Conservation (phyloP, 2,113 vertebrate species). For the Typhlomys cinereus region DNA sequence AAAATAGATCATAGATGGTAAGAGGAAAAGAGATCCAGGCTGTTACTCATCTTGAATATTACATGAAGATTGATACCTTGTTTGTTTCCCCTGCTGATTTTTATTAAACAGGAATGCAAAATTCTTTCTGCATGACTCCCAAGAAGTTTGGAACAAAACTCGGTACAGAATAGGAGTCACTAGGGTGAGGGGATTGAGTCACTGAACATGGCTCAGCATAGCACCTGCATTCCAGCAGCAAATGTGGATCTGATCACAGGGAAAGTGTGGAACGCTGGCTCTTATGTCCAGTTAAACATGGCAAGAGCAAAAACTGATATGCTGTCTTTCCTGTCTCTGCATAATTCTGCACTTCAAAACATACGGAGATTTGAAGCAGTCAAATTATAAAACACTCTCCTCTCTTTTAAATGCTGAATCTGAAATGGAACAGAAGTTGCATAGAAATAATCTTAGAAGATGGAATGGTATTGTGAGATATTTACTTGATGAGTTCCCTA, state of each 20-base stretch:
- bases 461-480: background rate
- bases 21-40: background rate
- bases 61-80: background rate
- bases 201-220: background rate
- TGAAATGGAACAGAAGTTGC: background rate
- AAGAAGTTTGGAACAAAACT: slow-evolving; percentile 20
- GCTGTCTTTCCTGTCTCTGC: background rate
- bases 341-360: background rate
- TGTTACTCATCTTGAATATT: slow-evolving; percentile 28
- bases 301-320: background rate
- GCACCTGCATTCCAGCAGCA: background rate
- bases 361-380: background rate
- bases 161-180: background rate
- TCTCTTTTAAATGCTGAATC: background rate
- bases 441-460: background rate
- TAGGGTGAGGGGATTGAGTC: background rate
- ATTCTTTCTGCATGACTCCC: slow-evolving; percentile 7
- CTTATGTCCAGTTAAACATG: background rate
- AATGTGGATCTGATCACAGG: background rate
- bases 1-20: background rate
- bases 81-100: background rate
- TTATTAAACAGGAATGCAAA: slow-evolving; percentile 9
- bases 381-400: background rate
- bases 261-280: background rate
- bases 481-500: background rate